Evolutionary conservation across 2,888 invertebrate species (phyloP), one percentile per base, ranked within the genome.

Genomic region (Cephus nigrinus): DNA sequence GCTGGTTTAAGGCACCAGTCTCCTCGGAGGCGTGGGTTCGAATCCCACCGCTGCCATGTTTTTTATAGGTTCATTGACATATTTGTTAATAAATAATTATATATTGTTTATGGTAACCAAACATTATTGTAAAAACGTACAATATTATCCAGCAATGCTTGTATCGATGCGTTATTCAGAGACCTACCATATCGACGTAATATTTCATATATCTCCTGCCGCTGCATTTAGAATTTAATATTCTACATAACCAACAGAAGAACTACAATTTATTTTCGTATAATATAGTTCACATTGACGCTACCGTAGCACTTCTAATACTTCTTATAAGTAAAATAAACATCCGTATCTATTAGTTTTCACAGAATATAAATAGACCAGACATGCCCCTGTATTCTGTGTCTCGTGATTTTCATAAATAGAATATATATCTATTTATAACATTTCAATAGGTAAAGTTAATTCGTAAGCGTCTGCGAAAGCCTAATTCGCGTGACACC

Each of bases 11-110:
- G 90, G 90, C 90, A 91, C 90, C 91, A 90, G 91, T 91, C 91
- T 91, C 91, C 88, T 90, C 91, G 91, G 91, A 90, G 91, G 91
- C 91, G 91, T 91, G 91, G 91, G 91, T 91, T 91, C 91, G 91
- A 91, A 89, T 89, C 89, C 88, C 88, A 88, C 88, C 89, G 87
- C 88, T 88, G 90, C 89, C 89, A 89, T 71, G 83, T 86, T 87
- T 82, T 81, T 79, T 32, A 71, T 68, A 32, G 0, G 5, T 55
- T 9, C 23, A 23, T 9, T 23, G 0, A 55, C 23, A 9, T 55
- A 23, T 9, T 55, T 23, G 9, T 23, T 23, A 55, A 30, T 71
- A 30, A 71, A 71, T 71, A 71, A 11, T 71, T 5, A 30, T 71
- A 71, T 31, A 71, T 12, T 71, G 4, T 23, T 30, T 3, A 31